Evolutionary conservation across 2,888 invertebrate species (phyloP).

Genomic region (Hanleya hanleyi): DNA sequence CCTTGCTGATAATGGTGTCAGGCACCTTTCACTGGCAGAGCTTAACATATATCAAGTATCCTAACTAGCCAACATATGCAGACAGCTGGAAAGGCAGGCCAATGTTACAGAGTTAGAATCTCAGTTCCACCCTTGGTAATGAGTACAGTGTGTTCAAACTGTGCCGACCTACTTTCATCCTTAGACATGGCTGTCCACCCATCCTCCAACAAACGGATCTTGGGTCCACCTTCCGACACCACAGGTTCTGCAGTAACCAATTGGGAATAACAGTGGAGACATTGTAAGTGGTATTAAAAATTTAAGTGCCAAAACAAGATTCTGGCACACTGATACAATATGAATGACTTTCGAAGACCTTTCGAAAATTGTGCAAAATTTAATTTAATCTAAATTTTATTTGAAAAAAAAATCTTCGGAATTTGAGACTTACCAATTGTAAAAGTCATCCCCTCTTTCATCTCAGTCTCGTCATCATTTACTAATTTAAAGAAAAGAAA

Average conservation of each 20-base stretch:
- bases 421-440: constrained; percentile 80
- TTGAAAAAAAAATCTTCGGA: no score
- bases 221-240: constrained; percentile 78
- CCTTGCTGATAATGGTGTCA: no score
- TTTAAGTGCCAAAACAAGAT: neutral
- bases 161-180: constrained; percentile 88
- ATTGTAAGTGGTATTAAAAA: neutral
- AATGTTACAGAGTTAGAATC: constrained; percentile 89
- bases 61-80: no score
- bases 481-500: neutral
- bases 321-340: neutral
- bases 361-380: no score
- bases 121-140: constrained; percentile 86
- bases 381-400: no score
- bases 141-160: constrained; percentile 93
- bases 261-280: neutral
- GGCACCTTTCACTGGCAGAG: no score
- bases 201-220: constrained; percentile 78
- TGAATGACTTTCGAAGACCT: neutral
- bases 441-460: constrained; percentile 94
- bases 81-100: no score
- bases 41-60: no score
- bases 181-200: constrained; percentile 93
- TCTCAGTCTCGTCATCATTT: constrained; percentile 70
- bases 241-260: constrained; percentile 84